phyloP scores from a whole-genome alignment of 1,140 invertebrate species.

The Hormaphis cornu region DNA sequence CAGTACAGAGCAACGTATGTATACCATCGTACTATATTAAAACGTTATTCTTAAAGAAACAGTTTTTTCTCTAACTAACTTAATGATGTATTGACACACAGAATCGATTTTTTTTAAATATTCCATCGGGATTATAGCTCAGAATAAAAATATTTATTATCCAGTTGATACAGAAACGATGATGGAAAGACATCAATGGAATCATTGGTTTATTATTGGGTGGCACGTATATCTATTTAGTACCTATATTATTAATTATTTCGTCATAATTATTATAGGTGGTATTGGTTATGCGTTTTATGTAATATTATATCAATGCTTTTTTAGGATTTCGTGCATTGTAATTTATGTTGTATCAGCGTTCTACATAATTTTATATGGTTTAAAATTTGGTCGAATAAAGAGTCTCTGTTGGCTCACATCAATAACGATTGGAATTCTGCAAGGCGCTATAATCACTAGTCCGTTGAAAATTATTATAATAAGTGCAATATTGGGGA shows the following conservation, averaged over 20 bases:
- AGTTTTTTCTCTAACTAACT: too few relatives aligned
- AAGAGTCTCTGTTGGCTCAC: conserved; percentile 30
- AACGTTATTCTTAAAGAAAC: too few relatives aligned
- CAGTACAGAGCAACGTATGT: background rate
- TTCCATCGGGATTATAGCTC: background rate
- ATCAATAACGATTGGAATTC: background rate
- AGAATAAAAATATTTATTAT: conserved; percentile 14
- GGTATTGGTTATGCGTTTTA: too few relatives aligned
- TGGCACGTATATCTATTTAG: conserved; percentile 19
- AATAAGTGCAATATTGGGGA: background rate
- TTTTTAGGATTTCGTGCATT: background rate
- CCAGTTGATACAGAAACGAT: background rate
- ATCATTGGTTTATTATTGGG: background rate
- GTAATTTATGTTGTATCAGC: background rate
- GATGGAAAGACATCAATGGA: background rate
- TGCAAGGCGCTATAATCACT: background rate
- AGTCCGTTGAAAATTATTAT: conserved; percentile 1
- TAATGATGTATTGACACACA: too few relatives aligned
- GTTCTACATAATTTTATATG: conserved; percentile 27
- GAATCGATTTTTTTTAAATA: too few relatives aligned
- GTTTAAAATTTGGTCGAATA: conserved; percentile 23
- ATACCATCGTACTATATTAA: too few relatives aligned
- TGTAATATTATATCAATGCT: too few relatives aligned
- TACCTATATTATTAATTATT: too few relatives aligned
- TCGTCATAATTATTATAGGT: too few relatives aligned